These are phyloP conservation scores for Lutraria rhynchaena DNA, from an alignment of 1,140 invertebrate species.

Conservation along the genomic window DNA sequence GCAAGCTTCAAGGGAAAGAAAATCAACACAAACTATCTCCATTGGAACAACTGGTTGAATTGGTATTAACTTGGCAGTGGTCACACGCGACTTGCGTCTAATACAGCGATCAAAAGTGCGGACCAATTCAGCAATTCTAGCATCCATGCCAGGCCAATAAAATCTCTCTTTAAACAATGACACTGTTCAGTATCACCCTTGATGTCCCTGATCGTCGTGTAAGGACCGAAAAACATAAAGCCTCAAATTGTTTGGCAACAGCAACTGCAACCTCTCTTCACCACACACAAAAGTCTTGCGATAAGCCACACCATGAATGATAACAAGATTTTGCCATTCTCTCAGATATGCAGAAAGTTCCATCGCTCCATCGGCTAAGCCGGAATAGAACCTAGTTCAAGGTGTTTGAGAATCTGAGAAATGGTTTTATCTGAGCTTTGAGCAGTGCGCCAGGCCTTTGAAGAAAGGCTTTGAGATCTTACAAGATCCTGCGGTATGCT, in stretches of 20 bases:
- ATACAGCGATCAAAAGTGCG: neutral
- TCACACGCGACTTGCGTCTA: neutral
- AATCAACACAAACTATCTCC: conserved; percentile 60
- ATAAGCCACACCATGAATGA: neutral
- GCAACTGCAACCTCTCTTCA: neutral
- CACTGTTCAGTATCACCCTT: neutral
- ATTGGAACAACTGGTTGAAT: conserved; percentile 21
- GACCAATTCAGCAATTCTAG: neutral
- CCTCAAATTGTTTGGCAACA: neutral
- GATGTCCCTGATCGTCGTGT: conserved; percentile 42
- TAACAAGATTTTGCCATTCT: neutral
- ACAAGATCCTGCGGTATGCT: neutral
- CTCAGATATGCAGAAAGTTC: neutral
- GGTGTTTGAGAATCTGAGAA: neutral
- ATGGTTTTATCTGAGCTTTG: neutral
- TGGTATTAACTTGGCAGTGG: neutral
- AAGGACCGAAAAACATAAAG: neutral
- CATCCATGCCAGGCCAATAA: conserved; percentile 43
- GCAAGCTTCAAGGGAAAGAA: conserved; percentile 48
- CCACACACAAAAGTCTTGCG: neutral
- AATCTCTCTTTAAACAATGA: conserved; percentile 22
- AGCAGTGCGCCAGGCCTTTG: neutral
- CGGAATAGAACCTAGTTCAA: neutral
- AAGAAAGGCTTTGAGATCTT: neutral
- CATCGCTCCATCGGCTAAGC: neutral